Evolutionary conservation across 2,113 vertebrate species (phyloP), one percentile per base, ranked within the genome.

Genomic region (Lipotes vexillifer): DNA sequence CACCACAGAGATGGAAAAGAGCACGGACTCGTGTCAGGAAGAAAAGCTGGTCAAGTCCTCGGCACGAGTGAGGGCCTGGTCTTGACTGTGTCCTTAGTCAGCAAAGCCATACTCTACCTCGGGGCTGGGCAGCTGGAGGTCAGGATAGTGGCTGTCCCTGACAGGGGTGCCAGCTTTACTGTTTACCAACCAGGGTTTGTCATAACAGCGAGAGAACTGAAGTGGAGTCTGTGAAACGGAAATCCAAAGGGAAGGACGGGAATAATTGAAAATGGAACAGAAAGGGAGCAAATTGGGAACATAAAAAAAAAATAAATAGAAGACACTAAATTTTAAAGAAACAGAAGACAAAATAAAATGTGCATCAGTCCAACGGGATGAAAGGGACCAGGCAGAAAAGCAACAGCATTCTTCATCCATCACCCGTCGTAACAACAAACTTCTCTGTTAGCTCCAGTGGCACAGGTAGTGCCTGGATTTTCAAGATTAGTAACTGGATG

Each of bases 171-270:
- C 97, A 96, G 99, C 99, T 99, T 99, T 99, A 99, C 99, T 99
- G 99, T 99, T 99, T 99, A 99, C 99, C 99, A 99, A 99, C 99
- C 99, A 99, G 99, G 99, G 99, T 99, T 99, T 99, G 99, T 99
- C 99, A 99, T 99, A 99, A 99, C 99, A 99, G 98, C 99, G 99
- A 55, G 99, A 99, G 98, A 99, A 98, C 99, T 99, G 99, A 88
- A 99, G 99, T 98, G 99, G 99, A 98, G 99, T 99, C 99, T 99
- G 99, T 98, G 99, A 97, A 99, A 99, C 91, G 97, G 98, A 98
- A 98, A 98, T 98, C 96, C 98, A 98, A 98, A 98, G 98, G 99
- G 96, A 97, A 93, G 97, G 97, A 90, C 2, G 78, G 97, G 93
- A 96, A 97, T 97, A 98, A 98, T 95, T 83, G 96, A 93, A 98